A percentile compares a stretch with the other conserved stretches of the same genome.
Conservation (phyloP, 2,113 vertebrate genomes). For the Petroica traversi region DNA sequence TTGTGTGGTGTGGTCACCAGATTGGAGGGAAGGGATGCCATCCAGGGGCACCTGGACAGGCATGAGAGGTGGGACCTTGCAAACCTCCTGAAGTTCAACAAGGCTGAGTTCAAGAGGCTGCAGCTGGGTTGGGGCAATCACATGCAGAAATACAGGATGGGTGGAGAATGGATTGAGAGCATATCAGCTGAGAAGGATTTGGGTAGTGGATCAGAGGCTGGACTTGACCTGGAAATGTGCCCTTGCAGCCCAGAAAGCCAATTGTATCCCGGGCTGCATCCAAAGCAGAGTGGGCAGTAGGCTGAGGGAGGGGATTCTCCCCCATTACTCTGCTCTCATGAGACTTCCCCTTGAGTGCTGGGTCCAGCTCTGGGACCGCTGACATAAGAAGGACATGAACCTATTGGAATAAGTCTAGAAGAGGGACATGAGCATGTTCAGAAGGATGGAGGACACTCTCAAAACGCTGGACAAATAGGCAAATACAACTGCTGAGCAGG, state of each 20-base stretch:
- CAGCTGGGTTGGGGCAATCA: not conserved
- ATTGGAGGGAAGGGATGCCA: not conserved
- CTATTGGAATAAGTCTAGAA: not conserved
- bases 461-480: not conserved
- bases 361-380: not conserved
- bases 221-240: not conserved
- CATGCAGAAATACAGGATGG: not conserved
- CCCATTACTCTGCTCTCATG: not conserved
- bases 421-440: not conserved
- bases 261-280: not conserved
- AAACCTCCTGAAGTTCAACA: not conserved
- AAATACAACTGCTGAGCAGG: not conserved
- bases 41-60: not conserved
- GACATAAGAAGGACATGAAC: not conserved
- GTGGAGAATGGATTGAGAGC: not conserved
- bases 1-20: not conserved
- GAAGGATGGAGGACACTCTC: not conserved
- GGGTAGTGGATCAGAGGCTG: not conserved
- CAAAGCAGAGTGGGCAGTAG: fast-evolving
- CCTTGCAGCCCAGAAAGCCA: not conserved
- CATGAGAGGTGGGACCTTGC: not conserved
- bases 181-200: not conserved
- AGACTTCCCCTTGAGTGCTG: not conserved
- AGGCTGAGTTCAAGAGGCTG: not conserved
- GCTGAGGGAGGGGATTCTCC: not conserved